These are phyloP conservation scores for Amazona vittata DNA, from an alignment of 2,113 vertebrate species.

Conservation along the genomic window DNA sequence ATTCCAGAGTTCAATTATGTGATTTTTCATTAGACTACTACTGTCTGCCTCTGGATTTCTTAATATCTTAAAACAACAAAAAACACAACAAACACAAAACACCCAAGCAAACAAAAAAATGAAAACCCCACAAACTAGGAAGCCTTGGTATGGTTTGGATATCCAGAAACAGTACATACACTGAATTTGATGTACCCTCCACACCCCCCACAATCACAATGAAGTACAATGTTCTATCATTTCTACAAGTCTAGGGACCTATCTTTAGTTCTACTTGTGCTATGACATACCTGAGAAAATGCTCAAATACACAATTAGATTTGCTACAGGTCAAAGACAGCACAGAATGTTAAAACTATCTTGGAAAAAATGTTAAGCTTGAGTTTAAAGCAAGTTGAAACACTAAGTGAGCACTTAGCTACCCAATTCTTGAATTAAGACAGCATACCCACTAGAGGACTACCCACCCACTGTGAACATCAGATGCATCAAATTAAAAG, in stretches of 20 bases:
- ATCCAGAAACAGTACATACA: background rate
- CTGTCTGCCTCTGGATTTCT: background rate
- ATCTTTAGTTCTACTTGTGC: background rate
- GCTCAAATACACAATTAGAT: slow-evolving; percentile 8
- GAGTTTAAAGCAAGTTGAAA: background rate
- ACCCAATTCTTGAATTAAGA: background rate
- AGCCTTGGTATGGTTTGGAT: background rate
- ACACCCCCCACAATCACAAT: background rate
- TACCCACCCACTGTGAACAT: background rate
- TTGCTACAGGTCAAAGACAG: background rate
- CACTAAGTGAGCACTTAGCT: background rate
- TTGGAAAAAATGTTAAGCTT: background rate
- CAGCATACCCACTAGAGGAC: background rate
- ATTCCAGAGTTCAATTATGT: background rate
- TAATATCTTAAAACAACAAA: background rate
- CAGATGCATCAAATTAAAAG: slow-evolving; percentile 32
- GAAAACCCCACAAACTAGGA: background rate
- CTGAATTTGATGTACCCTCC: rapidly evolving
- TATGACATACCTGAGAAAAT: background rate
- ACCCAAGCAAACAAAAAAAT: no score
- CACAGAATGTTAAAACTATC: background rate
- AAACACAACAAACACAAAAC: no score
- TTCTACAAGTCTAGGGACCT: background rate
- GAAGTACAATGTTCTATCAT: background rate
- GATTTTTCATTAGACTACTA: background rate